Conservation (phyloP, 2,888 invertebrate genomes). For the Monochamus alternatus region DNA sequence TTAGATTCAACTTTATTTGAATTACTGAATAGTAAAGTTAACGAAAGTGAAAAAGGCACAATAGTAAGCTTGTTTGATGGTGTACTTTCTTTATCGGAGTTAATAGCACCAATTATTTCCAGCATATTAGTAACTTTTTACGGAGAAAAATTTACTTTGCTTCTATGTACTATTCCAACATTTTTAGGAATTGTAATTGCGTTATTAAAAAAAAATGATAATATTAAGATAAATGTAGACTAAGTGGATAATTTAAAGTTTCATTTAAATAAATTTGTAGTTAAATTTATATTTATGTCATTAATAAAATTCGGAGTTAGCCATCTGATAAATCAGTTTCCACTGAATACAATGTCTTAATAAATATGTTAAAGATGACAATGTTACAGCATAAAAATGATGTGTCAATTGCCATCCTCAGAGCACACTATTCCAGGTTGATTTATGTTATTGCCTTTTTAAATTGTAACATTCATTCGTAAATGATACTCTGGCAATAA, state of each 20-base stretch:
- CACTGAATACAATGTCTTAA: no score
- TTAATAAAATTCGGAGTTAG: no score
- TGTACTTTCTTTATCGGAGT: constrained; percentile 7
- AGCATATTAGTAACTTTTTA: neutral
- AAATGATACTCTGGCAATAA: no score
- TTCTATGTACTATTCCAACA: constrained; percentile 2
- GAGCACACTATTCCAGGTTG: no score
- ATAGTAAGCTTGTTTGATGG: constrained; percentile 10
- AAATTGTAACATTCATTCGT: no score
- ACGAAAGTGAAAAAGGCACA: constrained; percentile 1
- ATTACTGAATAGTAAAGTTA: neutral
- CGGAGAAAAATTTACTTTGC: constrained; percentile 1
- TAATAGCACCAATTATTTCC: constrained; percentile 13
- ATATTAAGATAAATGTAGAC: neutral
- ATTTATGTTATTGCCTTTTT: no score
- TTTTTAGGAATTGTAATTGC: constrained; percentile 8
- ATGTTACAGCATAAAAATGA: no score
- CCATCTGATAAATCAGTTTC: no score
- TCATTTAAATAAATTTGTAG: no score
- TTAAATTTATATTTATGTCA: no score
- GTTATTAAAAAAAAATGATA: neutral
- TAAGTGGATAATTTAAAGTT: neutral
- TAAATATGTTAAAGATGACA: no score
- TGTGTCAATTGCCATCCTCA: no score
- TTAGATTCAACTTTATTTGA: constrained; percentile 12